Percentiles rank a stretch among this genome's conserved stretches.
Conservation (phyloP, 2,797 vertebrate species). For the Poliocrania exsul region DNA sequence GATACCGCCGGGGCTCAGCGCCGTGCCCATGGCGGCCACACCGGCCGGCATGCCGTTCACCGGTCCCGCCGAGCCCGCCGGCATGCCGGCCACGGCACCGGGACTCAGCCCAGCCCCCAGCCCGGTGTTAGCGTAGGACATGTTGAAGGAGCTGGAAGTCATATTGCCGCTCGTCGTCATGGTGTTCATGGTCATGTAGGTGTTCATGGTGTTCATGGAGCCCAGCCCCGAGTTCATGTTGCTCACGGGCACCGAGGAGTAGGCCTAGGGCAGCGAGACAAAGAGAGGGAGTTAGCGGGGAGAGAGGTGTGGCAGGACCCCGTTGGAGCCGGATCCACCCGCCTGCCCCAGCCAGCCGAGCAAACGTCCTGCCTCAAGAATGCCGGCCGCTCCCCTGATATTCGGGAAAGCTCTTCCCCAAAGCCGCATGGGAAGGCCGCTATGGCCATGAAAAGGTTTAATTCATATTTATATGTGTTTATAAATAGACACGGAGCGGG, state of each 20-base stretch:
- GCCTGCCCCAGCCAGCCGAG: background rate
- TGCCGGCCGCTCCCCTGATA: background rate
- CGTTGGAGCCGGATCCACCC: background rate
- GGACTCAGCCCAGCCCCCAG: conserved; percentile 85
- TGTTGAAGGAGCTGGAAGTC: conserved; percentile 87
- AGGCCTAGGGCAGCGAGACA: conserved; percentile 78
- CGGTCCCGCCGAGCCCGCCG: conserved; percentile 75
- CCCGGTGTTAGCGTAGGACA: conserved; percentile 88
- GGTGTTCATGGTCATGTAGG: conserved; percentile 87
- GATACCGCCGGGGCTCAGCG: conserved; percentile 88
- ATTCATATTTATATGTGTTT: background rate
- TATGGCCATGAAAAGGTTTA: background rate
- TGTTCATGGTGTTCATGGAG: conserved; percentile 93
- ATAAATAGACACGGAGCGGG: background rate
- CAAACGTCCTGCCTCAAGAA: background rate
- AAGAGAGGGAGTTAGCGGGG: conserved; percentile 29
- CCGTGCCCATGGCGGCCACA: conserved; percentile 85
- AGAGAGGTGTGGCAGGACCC: conserved; percentile 7
- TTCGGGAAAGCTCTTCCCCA: background rate
- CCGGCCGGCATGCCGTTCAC: conserved; percentile 88
- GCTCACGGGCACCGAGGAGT: conserved; percentile 88
- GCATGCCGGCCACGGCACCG: conserved; percentile 84
- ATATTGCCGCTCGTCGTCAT: conserved; percentile 90
- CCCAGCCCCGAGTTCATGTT: conserved; percentile 92
- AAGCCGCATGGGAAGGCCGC: background rate